These are phyloP conservation scores for Paedocypris sp. DNA, from an alignment of 2,113 vertebrate genomes.

Conservation along the genomic window DNA sequence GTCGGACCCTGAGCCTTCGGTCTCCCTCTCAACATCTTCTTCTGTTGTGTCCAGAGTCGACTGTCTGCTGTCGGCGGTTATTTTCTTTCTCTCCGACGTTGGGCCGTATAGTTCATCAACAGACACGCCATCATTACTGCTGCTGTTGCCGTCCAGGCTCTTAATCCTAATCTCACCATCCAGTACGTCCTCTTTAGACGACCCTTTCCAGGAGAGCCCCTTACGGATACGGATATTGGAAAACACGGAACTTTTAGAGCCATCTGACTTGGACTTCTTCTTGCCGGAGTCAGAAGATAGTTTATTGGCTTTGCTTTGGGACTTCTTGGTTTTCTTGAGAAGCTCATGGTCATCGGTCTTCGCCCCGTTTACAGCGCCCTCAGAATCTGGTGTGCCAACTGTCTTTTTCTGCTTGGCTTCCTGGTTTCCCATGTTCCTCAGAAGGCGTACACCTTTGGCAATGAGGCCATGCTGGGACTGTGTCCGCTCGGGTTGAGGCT, in stretches of 20 bases:
- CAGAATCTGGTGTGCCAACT: conserved; percentile 46
- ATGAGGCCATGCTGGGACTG: conserved; percentile 64
- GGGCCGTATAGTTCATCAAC: conserved; percentile 66
- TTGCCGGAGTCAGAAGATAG: conserved; percentile 58
- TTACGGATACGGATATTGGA: conserved; percentile 83
- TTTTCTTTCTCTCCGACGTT: conserved; percentile 65
- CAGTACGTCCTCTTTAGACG: conserved; percentile 70
- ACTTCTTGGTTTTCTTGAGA: conserved; percentile 71
- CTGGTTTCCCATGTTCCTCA: conserved; percentile 85
- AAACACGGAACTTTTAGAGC: conserved; percentile 75
- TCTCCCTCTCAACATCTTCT: conserved; percentile 62
- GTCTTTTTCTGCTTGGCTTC: conserved; percentile 82
- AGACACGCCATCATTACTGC: conserved; percentile 49
- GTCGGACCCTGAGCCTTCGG: conserved; percentile 81
- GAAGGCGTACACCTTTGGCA: conserved; percentile 51
- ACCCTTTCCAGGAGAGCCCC: conserved; percentile 69
- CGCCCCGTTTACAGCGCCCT: conserved; percentile 48
- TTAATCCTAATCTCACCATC: conserved; percentile 61
- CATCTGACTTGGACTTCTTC: conserved; percentile 77
- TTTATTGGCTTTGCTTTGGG: conserved; percentile 59
- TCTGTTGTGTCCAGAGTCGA: conserved; percentile 40
- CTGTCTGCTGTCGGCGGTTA: conserved; percentile 48
- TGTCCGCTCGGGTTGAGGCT: conserved; percentile 1
- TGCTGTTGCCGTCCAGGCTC: conserved; percentile 55
- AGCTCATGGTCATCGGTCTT: conserved; percentile 64